Evolutionary conservation across 2,113 vertebrate species (phyloP), one percentile per base, ranked within the genome.

Genomic region (Melanerpes formicivorus): DNA sequence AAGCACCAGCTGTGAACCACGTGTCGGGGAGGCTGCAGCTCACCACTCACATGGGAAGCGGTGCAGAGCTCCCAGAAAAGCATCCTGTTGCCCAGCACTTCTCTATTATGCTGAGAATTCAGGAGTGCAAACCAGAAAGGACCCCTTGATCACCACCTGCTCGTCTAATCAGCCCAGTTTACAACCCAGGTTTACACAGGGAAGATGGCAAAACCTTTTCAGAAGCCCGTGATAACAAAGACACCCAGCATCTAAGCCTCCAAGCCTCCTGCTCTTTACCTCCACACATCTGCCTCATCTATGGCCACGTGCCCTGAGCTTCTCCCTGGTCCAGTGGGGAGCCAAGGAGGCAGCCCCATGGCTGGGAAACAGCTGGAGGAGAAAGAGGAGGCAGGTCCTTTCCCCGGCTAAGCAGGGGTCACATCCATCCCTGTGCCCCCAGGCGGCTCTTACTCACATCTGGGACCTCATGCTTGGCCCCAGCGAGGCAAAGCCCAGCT

Each of bases 291-390:
- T 95, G 50, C 30, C 59, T 69, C 34, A 52, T 14, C 76, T 94
- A 69, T 7, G 16, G 37, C 50, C 54, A 30, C 1, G 0, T 26
- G 23, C 46, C 73, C 82, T 91, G 88, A 90, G 73, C 74, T 87
- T 80, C 72, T 86, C 86, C 48, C 32, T 73, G 67, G 65, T 42
- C 62, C n/a, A 4, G 3, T 4, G 3, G 27, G 56, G 42, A 94
- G 75, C 91, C 92, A 90, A 88, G 66, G 52, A 74, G 80, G 40
- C 74, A 87, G 32, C 55, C 42, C 69, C 34, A 7, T 3, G 29
- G 55, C 59, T 79, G 58, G 60, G 56, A 92, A 96, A 80, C 70
- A 71, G 77, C 91, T 95, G 91, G 90, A 95, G 90, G 88, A 94
- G 67, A 67, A 95, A 89, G 76, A 64, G 90, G 66, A 94, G 75